A percentile compares a stretch with the other conserved stretches of the same genome.
phyloP scores from a whole-genome alignment of 2,113 vertebrate species.

The Esox niger region DNA sequence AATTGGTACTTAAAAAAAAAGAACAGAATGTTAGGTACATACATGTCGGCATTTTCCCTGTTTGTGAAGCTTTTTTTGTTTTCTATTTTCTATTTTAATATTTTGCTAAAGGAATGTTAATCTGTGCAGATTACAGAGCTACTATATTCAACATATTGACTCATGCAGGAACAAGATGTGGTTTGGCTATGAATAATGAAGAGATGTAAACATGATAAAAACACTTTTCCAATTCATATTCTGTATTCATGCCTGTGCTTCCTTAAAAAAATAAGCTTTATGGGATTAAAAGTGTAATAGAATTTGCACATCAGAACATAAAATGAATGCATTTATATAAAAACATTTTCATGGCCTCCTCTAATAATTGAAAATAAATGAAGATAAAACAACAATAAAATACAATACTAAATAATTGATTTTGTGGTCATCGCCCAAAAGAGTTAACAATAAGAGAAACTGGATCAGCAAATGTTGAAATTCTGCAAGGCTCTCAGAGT shows the following conservation, averaged over 20 bases:
- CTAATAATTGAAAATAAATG: constrained; percentile 61
- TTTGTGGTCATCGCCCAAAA: constrained; percentile 69
- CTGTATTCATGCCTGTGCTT: constrained; percentile 54
- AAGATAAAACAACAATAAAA: constrained; percentile 46
- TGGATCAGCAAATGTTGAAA: constrained; percentile 60
- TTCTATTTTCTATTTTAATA: constrained; percentile 38
- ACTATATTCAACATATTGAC: constrained; percentile 53
- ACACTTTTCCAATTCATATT: constrained; percentile 57
- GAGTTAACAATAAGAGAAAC: constrained; percentile 60
- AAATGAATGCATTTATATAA: constrained; percentile 72
- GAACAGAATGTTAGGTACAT: constrained; percentile 70
- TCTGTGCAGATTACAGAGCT: constrained; percentile 68
- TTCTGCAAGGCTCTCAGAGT: constrained; percentile 61
- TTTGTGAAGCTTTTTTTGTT: constrained; percentile 46
- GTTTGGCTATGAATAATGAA: constrained; percentile 63
- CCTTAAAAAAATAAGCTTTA: constrained; percentile 67
- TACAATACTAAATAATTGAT: constrained; percentile 61
- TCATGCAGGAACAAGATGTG: constrained; percentile 66
- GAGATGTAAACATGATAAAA: constrained; percentile 73
- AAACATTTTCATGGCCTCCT: constrained; percentile 57
- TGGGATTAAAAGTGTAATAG: constrained; percentile 72
- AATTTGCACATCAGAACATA: constrained; percentile 72
- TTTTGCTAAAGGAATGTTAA: constrained; percentile 78
- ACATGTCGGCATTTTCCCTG: constrained; percentile 49
- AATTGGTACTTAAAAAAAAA: constrained; percentile 68